Base-by-base conservation (phyloP, 2,888 invertebrate species). In the Eremobia ochroleuca region DNA sequence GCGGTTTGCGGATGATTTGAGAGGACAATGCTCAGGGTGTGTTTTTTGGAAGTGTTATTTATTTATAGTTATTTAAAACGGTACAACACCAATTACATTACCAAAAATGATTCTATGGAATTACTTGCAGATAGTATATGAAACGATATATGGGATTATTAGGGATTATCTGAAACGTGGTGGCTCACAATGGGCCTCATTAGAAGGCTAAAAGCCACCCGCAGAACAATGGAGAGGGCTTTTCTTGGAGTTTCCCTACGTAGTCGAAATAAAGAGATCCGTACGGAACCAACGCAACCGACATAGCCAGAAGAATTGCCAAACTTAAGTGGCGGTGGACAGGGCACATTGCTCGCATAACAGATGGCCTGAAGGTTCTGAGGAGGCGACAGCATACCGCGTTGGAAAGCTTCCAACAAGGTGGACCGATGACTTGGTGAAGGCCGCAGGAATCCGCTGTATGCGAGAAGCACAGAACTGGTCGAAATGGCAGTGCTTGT, bases 1-100 rank as follows among this genome's bases (percentile, higher is more conserved):
- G 72, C 62, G 77, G 82, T 76, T 82, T 46, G 55, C 15, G 64
- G 70, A 67, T 79, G 52, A 68, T 69, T 81, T 68, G 73, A 52
- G 49, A 55, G 66, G 77, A 61, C 82, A 59, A 13, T 11, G 25
- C 52, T 4, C 52, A 55, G 2, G n/a, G n/a, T 76, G 28, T 59
- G 64, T 76, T 31, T 52, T 81, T 66, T n/a, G 25, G 28, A 1
- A 5, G 15, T 21, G 18, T 31, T 49, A 9, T n/a, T n/a, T n/a
- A n/a, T n/a, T n/a, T n/a, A n/a, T n/a, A n/a, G n/a, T n/a, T n/a
- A n/a, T n/a, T n/a, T n/a, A n/a, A n/a, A n/a, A n/a, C n/a, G n/a
- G n/a, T n/a, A n/a, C n/a, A n/a, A n/a, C n/a, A n/a, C n/a, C n/a
- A n/a, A n/a, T 43, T 43, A n/a, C 28, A 46, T 37, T 11, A 37